Percentiles rank a stretch among this genome's conserved stretches.
Evolutionary conservation across 2,113 vertebrate species (phyloP).

Genomic region (Mirounga angustirostris): DNA sequence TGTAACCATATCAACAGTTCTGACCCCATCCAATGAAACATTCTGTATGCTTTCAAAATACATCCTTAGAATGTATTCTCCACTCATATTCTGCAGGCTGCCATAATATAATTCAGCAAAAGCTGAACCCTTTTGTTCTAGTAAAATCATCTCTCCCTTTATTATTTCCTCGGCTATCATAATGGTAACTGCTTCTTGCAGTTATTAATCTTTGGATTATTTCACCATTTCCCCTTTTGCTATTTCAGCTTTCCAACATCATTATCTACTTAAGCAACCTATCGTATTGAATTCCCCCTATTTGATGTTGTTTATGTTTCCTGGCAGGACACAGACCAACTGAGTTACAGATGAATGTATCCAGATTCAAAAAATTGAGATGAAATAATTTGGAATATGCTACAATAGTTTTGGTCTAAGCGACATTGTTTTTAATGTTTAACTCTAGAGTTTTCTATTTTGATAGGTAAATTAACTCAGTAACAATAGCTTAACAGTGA

Average conservation of each 20-base stretch:
- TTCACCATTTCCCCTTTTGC: not conserved
- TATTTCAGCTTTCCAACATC: not conserved
- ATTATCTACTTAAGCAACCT: not conserved
- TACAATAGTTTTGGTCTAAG: not conserved
- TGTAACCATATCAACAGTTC: not conserved
- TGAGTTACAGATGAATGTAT: not conserved
- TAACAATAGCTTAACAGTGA: not conserved
- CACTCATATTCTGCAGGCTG: not conserved
- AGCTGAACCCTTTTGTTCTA: not conserved
- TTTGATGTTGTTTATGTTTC: not conserved
- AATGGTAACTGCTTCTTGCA: not conserved
- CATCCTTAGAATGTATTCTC: not conserved
- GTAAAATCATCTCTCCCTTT: not conserved
- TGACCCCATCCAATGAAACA: not conserved
- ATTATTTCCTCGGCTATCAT: not conserved
- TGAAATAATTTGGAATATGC: not conserved
- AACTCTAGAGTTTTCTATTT: not conserved
- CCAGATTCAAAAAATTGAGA: not conserved
- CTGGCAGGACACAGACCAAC: not conserved
- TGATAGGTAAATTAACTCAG: not conserved
- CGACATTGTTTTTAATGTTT: not conserved
- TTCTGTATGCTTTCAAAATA: conserved; percentile 13
- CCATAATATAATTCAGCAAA: not conserved
- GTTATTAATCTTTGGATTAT: conserved; percentile 12
- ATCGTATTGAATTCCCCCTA: not conserved